Evolutionary conservation across 2,113 vertebrate genomes (phyloP).

Genomic region (Heterocephalus glaber): DNA sequence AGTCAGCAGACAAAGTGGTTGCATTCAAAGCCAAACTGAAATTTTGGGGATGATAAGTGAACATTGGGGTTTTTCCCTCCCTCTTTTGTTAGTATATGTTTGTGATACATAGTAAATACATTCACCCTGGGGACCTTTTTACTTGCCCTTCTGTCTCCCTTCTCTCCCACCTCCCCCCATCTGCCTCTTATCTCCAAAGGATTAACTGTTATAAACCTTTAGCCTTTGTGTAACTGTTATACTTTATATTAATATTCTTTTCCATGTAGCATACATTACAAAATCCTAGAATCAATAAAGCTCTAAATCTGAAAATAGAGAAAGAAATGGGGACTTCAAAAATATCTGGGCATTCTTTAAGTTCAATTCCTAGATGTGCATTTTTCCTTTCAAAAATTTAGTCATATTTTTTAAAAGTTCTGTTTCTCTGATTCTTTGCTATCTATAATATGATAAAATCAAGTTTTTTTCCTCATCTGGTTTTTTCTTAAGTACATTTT

Average conservation of each 20-base stretch:
- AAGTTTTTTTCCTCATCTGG: background rate
- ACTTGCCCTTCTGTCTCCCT: background rate
- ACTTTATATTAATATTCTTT: background rate
- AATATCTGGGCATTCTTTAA: background rate
- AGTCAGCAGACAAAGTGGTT: background rate
- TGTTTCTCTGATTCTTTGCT: background rate
- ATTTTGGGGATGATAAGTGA: background rate
- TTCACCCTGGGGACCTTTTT: background rate
- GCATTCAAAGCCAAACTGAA: background rate
- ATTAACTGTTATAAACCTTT: background rate
- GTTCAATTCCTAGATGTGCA: background rate
- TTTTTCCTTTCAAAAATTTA: background rate
- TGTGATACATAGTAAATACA: background rate
- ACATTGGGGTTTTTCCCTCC: background rate
- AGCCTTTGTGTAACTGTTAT: background rate
- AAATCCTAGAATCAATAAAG: background rate
- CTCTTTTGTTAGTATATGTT: background rate
- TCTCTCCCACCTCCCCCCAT: background rate
- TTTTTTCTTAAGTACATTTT: slow-evolving; percentile 20
- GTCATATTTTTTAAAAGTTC: background rate
- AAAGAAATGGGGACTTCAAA: background rate
- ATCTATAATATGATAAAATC: background rate
- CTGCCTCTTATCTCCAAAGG: background rate
- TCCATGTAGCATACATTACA: background rate
- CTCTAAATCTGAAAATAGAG: background rate